These are phyloP conservation scores for Drosophila ochracea DNA, from an alignment of 2,888 invertebrate genomes.

Conservation along the genomic window DNA sequence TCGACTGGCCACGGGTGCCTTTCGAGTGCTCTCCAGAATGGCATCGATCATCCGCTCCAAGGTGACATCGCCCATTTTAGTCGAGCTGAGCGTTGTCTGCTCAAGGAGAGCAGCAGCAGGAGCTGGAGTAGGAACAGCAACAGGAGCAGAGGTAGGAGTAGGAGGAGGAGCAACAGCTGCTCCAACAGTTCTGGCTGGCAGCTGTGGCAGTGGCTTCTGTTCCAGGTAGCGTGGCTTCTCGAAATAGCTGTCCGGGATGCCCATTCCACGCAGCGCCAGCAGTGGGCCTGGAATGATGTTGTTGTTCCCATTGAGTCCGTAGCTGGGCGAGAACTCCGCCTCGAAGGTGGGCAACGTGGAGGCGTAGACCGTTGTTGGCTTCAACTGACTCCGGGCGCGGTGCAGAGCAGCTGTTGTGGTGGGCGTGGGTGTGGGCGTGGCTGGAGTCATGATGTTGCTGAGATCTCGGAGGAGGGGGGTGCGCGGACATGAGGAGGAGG, in stretches of 20 bases:
- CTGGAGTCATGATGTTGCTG: conserved; percentile 71
- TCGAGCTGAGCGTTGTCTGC: conserved; percentile 78
- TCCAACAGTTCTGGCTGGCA: not conserved
- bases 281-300: conserved; percentile 81
- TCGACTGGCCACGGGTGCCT: not conserved
- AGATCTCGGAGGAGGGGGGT: conserved; percentile 73
- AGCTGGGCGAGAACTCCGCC: conserved; percentile 84
- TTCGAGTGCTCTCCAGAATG: conserved; percentile 83
- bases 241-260: conserved; percentile 84
- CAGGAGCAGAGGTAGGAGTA: not conserved
- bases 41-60: conserved; percentile 85
- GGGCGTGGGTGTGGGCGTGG: not conserved
- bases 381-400: not conserved
- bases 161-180: not conserved
- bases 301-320: conserved; percentile 15
- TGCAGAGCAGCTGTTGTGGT: not conserved
- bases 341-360: conserved; percentile 83
- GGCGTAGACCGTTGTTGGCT: conserved; percentile 65
- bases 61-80: conserved; percentile 84
- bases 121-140: not conserved
- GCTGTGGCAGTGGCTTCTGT: conserved; percentile 31
- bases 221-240: conserved; percentile 84
- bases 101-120: conserved; percentile 15
- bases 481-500: not conserved
- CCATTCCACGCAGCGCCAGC: conserved; percentile 83